phyloP scores from a whole-genome alignment of 2,888 invertebrate species.

The Dilophus febrilis region DNA sequence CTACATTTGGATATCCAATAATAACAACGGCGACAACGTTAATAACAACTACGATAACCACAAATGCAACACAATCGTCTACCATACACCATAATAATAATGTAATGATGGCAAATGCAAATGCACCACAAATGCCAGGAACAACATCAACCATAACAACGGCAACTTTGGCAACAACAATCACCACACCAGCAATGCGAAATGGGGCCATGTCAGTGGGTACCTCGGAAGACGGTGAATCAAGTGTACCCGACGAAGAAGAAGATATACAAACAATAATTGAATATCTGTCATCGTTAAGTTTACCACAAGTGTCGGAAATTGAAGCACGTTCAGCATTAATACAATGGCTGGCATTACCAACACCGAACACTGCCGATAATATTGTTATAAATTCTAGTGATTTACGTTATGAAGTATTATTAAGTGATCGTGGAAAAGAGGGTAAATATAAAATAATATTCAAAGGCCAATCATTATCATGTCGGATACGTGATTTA shows the following conservation, averaged over 20 bases:
- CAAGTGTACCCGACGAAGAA: constrained; percentile 54
- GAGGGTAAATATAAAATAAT: constrained; percentile 74
- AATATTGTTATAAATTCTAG: constrained; percentile 14
- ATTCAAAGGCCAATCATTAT: constrained; percentile 58
- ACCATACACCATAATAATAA: too few species aligned
- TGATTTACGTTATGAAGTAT: constrained; percentile 57
- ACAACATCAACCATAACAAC: too few species aligned
- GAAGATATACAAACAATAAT: constrained; percentile 48
- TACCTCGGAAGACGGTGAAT: constrained; percentile 66
- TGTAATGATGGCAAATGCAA: too few species aligned
- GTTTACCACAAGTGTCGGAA: constrained; percentile 43
- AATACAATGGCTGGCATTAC: constrained; percentile 62
- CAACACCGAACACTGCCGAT: constrained; percentile 21
- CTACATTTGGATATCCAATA: too few species aligned
- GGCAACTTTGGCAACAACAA: too few species aligned
- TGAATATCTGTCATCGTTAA: constrained; percentile 55
- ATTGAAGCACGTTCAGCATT: constrained; percentile 71
- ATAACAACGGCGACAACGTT: too few species aligned
- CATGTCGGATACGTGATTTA: constrained; percentile 67
- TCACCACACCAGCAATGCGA: constrained; percentile 35
- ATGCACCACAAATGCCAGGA: too few species aligned
- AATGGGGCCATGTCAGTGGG: constrained; percentile 35
- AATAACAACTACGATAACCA: too few species aligned
- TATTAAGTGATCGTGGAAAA: constrained; percentile 58
- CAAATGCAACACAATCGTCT: too few species aligned